phyloP scores from a whole-genome alignment of 1,140 invertebrate genomes.

The Nebria ingens region DNA sequence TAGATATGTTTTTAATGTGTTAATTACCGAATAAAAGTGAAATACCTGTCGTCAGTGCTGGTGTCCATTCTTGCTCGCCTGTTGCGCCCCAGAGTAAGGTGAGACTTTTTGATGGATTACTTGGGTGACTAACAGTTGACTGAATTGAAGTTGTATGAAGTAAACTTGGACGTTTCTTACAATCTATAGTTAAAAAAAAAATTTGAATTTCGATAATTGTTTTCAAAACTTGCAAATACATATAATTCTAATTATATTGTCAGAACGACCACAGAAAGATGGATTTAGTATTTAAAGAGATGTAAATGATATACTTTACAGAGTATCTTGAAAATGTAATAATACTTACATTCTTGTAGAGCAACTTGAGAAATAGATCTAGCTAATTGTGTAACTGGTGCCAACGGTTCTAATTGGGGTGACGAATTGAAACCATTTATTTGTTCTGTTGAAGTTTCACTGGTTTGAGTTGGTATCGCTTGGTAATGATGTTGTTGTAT shows the following conservation, averaged over 20 bases:
- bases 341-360: slow-evolving; percentile 37
- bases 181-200: too few species aligned
- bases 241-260: background rate
- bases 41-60: slow-evolving; percentile 83
- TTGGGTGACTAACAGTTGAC: slow-evolving; percentile 16
- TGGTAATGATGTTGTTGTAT: slow-evolving; percentile 92
- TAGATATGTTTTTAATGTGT: too few species aligned
- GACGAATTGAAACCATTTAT: slow-evolving; percentile 23
- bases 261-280: too few species aligned
- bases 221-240: background rate
- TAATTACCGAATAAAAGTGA: too few species aligned
- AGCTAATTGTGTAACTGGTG: slow-evolving; percentile 21
- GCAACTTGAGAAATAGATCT: slow-evolving; percentile 35
- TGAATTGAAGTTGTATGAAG: slow-evolving; percentile 14
- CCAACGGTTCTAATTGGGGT: background rate
- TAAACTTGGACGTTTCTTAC: slow-evolving; percentile 24
- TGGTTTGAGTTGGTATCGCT: slow-evolving; percentile 53
- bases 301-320: too few species aligned
- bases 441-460: slow-evolving; percentile 21
- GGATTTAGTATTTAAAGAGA: too few species aligned
- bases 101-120: slow-evolving; percentile 43
- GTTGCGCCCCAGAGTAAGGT: slow-evolving; percentile 82
- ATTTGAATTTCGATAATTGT: background rate
- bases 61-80: slow-evolving; percentile 89
- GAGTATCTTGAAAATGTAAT: too few species aligned